phyloP scores from a whole-genome alignment of 1,140 invertebrate species.

The Trachelipus rathkii region DNA sequence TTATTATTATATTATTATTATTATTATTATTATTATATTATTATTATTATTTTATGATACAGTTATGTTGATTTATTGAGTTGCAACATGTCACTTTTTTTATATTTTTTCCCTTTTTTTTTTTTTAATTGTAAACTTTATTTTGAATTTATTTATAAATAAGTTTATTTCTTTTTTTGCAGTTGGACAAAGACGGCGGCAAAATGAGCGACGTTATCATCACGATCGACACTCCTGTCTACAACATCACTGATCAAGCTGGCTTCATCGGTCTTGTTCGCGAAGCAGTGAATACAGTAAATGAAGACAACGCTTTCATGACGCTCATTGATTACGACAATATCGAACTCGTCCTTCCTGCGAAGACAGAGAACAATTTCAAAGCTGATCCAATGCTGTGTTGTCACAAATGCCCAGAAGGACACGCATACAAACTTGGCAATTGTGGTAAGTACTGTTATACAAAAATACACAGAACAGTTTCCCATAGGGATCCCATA shows the following conservation, averaged over 20 bases:
- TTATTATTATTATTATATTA: too few relatives aligned
- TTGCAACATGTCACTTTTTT: too few relatives aligned
- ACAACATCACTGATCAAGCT: constrained; percentile 46
- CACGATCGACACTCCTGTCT: constrained; percentile 47
- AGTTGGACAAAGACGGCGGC: constrained; percentile 40
- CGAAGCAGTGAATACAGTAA: constrained; percentile 45
- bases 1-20: too few relatives aligned
- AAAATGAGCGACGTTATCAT: constrained; percentile 45
- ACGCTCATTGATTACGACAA: constrained; percentile 47
- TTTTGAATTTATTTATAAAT: neutral
- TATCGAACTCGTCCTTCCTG: constrained; percentile 46
- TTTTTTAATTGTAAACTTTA: too few relatives aligned
- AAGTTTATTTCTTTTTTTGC: neutral
- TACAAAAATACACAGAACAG: too few relatives aligned
- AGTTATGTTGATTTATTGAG: too few relatives aligned
- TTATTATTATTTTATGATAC: too few relatives aligned
- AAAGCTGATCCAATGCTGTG: constrained; percentile 45
- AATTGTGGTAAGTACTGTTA: constrained; percentile 47
- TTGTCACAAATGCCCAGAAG: constrained; percentile 45
- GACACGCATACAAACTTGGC: constrained; percentile 45
- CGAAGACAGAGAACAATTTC: constrained; percentile 30
- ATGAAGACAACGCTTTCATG: constrained; percentile 47
- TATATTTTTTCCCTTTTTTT: too few relatives aligned
- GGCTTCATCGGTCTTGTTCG: constrained; percentile 46
- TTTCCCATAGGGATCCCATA: too few relatives aligned